A percentile compares a stretch with the other conserved stretches of the same genome.
phyloP scores from a whole-genome alignment of 1,140 invertebrate species.

The Aphidius ervi region DNA sequence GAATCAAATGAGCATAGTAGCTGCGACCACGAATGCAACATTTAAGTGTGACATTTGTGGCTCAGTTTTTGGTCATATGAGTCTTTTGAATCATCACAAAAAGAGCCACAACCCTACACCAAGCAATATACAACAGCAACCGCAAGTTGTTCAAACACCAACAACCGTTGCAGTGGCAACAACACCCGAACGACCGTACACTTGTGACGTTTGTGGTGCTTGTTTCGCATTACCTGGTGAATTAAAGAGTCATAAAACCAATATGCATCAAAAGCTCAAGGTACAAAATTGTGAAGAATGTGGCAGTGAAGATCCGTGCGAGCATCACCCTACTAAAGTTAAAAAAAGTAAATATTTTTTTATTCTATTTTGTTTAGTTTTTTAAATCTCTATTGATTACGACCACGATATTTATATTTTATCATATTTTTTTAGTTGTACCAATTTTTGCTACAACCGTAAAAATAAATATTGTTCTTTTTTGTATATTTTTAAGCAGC shows the following conservation, averaged over 20 bases:
- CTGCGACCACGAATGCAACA: conserved; percentile 71
- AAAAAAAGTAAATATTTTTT: conserved; percentile 46
- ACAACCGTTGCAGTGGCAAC: conserved; percentile 58
- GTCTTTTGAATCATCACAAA: conserved; percentile 76
- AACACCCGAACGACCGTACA: conserved; percentile 57
- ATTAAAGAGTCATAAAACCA: conserved; percentile 54
- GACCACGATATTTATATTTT: not conserved
- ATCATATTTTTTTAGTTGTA: not conserved
- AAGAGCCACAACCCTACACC: conserved; percentile 65
- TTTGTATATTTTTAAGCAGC: conserved; percentile 33
- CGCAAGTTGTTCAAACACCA: conserved; percentile 55
- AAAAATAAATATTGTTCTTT: conserved; percentile 11
- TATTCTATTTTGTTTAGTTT: conserved; percentile 4
- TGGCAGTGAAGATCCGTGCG: conserved; percentile 51
- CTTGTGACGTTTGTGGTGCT: conserved; percentile 58
- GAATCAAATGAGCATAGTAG: conserved; percentile 57
- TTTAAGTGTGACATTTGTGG: conserved; percentile 84
- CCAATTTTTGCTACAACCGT: too few species aligned
- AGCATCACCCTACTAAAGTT: conserved; percentile 52
- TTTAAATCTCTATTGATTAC: not conserved
- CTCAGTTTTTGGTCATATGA: conserved; percentile 73
- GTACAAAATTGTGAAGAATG: conserved; percentile 51
- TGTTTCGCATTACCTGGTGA: conserved; percentile 57
- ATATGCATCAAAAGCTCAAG: conserved; percentile 52
- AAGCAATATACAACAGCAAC: conserved; percentile 53